Evolutionary conservation across 2,888 invertebrate genomes (phyloP), one percentile per base, ranked within the genome.

Genomic region (Rhagonycha lutea): DNA sequence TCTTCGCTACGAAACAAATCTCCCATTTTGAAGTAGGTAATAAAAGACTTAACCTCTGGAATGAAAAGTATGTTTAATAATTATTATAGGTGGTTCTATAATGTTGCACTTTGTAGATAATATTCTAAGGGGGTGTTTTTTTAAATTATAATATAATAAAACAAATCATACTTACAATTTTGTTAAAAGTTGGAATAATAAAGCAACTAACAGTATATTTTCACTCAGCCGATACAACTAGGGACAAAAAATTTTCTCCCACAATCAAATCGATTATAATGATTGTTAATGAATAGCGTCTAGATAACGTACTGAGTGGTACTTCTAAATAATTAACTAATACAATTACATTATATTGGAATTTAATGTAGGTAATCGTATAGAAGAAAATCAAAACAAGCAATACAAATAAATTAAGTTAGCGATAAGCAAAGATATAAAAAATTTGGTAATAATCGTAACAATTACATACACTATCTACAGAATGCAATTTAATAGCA

Each of bases 1-100:
- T 96, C 93, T 87, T 96, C 96, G 88, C 96, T 96, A 79, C 96
- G 92, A 89, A 96, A 96, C 91, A 96, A 91, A 83, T 94, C 91
- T 89, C 94, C 94, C 94, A 94, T 94, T 9, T 12, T 32, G 28
- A 29, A n/a, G n/a, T n/a, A n/a, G n/a, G n/a, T n/a, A n/a, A 3
- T 47, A 8, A n/a, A 12, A 5, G n/a, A 47, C n/a, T n/a, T n/a
- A 32, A 32, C 12, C 7, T 47, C 47, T 47, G 47, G 1, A 47
- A 47, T 5, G n/a, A n/a, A 47, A 28, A 28, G 8, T 9, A 28
- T 28, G 8, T 28, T 28, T 26, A 18, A 18, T 26, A 3, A 26
- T 26, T 28, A 9, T 8, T 28, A 28, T 28, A 28, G 9, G 8
- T 28, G 8, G 2, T 0, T 1, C 7, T 28, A 7, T 28, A 8